Evolutionary conservation across 2,113 vertebrate genomes (phyloP).

Genomic region (Cyanistes caeruleus): DNA sequence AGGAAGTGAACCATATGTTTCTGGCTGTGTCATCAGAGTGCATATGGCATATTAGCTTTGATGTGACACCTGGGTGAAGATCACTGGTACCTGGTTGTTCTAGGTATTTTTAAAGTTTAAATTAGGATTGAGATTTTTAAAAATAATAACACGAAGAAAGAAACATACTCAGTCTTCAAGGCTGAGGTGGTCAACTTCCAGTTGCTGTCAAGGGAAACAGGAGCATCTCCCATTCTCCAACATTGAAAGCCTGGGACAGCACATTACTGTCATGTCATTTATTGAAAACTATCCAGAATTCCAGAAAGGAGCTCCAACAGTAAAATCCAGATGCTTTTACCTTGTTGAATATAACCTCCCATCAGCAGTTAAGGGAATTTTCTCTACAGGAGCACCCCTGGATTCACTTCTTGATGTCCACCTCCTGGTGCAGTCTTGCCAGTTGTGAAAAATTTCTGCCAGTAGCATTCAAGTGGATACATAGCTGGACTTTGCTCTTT

Average conservation of each 20-base stretch:
- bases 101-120: not conserved
- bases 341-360: not conserved
- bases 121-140: not conserved
- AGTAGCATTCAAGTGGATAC: not conserved
- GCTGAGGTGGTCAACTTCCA: not conserved
- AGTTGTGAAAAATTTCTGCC: not conserved
- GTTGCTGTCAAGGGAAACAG: not conserved
- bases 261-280: not conserved
- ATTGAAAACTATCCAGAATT: not conserved
- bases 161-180: not conserved
- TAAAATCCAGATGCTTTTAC: not conserved
- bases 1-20: not conserved
- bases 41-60: not conserved
- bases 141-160: not conserved
- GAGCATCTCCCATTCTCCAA: not conserved
- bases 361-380: not conserved
- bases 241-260: not conserved
- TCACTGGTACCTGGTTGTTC: not conserved
- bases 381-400: not conserved
- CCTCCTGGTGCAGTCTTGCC: not conserved
- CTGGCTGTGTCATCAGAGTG: not conserved
- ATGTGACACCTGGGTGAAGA: not conserved
- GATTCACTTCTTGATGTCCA: not conserved
- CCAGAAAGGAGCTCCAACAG: not conserved
- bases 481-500: not conserved